phyloP scores from a whole-genome alignment of 2,888 invertebrate species.

The Pristionchus arcanus region DNA sequence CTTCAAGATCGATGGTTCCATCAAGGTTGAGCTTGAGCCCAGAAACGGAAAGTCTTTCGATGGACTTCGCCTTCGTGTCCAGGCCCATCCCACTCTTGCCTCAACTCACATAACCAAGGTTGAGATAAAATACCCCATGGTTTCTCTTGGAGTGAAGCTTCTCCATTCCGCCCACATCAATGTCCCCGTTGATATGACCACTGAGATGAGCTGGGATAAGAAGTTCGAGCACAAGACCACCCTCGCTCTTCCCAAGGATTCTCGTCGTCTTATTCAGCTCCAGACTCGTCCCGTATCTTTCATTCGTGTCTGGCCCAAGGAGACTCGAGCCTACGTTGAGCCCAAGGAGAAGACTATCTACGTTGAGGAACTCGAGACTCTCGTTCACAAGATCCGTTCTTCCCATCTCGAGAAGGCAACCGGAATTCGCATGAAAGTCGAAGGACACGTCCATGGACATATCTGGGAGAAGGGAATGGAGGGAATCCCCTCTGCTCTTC shows the following conservation, averaged over 20 bases:
- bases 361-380: constrained; percentile 61
- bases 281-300: constrained; percentile 71
- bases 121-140: constrained; percentile 65
- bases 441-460: constrained; percentile 65
- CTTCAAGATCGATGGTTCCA: constrained; percentile 53
- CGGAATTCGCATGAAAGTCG: constrained; percentile 63
- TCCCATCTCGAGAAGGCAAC: constrained; percentile 56
- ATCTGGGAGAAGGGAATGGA: constrained; percentile 52
- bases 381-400: constrained; percentile 59
- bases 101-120: constrained; percentile 61
- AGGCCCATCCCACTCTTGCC: constrained; percentile 54
- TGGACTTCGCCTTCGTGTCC: constrained; percentile 56
- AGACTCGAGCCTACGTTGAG: constrained; percentile 65
- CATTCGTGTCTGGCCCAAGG: constrained; percentile 63
- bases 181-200: constrained; percentile 70
- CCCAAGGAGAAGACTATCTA: constrained; percentile 71
- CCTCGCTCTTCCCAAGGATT: constrained; percentile 60
- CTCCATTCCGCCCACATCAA: constrained; percentile 63
- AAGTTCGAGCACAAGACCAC: constrained; percentile 61
- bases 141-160: constrained; percentile 70
- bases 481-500: constrained; percentile 50
- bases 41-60: constrained; percentile 60
- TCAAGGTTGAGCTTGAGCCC: constrained; percentile 52
- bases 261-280: constrained; percentile 63
- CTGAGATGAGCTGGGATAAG: constrained; percentile 57